Evolutionary conservation across 2,888 invertebrate species (phyloP), one percentile per base, ranked within the genome.

Genomic region (Holacanthella duospinosa): DNA sequence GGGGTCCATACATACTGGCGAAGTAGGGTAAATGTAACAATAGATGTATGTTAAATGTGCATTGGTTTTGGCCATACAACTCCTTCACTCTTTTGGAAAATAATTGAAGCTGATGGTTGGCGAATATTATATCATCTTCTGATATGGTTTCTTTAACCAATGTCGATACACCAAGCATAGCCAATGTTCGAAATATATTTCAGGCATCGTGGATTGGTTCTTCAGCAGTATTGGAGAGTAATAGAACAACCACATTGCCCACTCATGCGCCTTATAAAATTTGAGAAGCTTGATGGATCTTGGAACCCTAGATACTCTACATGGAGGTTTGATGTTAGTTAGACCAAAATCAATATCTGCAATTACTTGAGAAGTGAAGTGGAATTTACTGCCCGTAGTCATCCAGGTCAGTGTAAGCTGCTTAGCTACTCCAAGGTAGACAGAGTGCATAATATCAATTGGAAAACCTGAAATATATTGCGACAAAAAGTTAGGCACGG

Each of bases 321-420:
- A 16, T 36, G 36, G 36, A 36, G 36, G 36, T 12, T 36, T 12
- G 36, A 36, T 6, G 6, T 16, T 36, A 36, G 36, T 36, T 12
- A 36, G 36, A 12, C 36, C 16, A 36, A 36, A 16, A n/a, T n/a
- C n/a, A n/a, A n/a, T n/a, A n/a, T n/a, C n/a, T n/a, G n/a, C n/a
- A n/a, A n/a, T n/a, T n/a, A 16, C 16, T 16, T 36, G 36, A 6
- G 6, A 16, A 36, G 36, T 12, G 16, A 36, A 36, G 16, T 75
- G 78, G 1, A 81, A 70, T 6, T 12, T 36, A 6, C 9, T 12
- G 9, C 9, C 36, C 6, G 36, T 6, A 36, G 36, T 36, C 36
- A 36, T 16, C 36, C 36, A 36, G 16, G 9, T 36, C 6, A 16
- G 9, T 6, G 36, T 12, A 36, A 36, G 16, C 16, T 16, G 9